Evolutionary conservation across 1,140 invertebrate genomes (phyloP).

Genomic region (Nomia melanderi): DNA sequence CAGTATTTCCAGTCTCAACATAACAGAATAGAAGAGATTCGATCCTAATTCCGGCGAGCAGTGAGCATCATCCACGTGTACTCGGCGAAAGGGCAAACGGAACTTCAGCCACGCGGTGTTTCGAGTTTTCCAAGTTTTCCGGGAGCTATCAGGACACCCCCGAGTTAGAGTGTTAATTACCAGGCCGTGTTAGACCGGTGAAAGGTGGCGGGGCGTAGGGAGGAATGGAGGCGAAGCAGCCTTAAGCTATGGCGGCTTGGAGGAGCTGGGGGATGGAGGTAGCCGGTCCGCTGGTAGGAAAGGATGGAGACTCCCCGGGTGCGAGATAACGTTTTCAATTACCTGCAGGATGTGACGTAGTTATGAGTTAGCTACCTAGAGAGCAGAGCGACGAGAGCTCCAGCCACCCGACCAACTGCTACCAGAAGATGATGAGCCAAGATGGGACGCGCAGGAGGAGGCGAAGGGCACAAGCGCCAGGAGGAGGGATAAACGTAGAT

Average conservation of each 20-base stretch:
- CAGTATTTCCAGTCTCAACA: too few species aligned
- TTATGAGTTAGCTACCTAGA: constrained; percentile 79
- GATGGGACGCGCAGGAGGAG: constrained; percentile 61
- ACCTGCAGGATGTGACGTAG: constrained; percentile 81
- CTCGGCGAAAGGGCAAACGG: not conserved
- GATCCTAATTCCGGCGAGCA: not conserved
- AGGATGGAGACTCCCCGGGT: constrained; percentile 72
- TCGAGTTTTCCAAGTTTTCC: constrained; percentile 76
- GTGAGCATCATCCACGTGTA: not conserved
- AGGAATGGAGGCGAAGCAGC: constrained; percentile 39
- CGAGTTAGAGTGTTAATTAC: constrained; percentile 75
- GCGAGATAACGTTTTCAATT: constrained; percentile 81
- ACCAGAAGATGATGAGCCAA: constrained; percentile 75
- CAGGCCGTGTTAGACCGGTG: constrained; percentile 60
- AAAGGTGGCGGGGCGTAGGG: constrained; percentile 21
- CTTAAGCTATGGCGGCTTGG: constrained; percentile 59
- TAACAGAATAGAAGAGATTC: not conserved
- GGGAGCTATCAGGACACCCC: constrained; percentile 69
- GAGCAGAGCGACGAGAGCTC: constrained; percentile 57
- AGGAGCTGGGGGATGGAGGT: constrained; percentile 29
- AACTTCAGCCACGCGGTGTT: constrained; percentile 59
- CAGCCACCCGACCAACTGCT: constrained; percentile 68
- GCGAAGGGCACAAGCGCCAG: constrained; percentile 18
- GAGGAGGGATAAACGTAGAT: constrained; percentile 47
- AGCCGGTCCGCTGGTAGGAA: constrained; percentile 54